These are phyloP conservation scores for Drosophila micromelanica DNA, from an alignment of 1,140 invertebrate genomes.

Conservation along the genomic window DNA sequence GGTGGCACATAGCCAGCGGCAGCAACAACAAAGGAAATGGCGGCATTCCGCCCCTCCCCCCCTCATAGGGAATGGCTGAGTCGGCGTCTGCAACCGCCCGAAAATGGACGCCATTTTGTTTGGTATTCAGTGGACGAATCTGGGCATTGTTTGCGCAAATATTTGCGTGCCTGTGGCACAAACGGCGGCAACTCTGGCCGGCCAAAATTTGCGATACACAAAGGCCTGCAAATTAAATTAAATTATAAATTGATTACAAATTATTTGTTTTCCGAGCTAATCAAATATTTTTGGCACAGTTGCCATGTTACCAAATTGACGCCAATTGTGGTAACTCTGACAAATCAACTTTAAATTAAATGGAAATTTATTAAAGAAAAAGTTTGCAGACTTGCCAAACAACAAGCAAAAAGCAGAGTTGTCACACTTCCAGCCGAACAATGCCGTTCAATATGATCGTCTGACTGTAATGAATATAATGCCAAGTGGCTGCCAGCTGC, in stretches of 20 bases:
- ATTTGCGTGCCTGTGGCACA: slow-evolving; percentile 46
- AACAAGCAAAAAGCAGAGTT: neutral
- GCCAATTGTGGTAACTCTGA: neutral
- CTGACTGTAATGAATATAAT: neutral
- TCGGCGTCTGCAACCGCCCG: neutral
- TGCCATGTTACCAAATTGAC: neutral
- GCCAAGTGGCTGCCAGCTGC: slow-evolving; percentile 6
- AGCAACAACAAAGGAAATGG: slow-evolving; percentile 23
- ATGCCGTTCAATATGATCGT: neutral
- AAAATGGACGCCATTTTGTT: slow-evolving; percentile 42
- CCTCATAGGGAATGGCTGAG: neutral
- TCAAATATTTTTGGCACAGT: neutral
- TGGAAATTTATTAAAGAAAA: no score
- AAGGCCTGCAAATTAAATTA: neutral
- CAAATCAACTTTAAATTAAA: neutral
- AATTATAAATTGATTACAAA: slow-evolving; percentile 1
- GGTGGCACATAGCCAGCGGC: slow-evolving; percentile 68
- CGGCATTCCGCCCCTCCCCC: neutral
- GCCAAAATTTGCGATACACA: neutral
- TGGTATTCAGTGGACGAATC: slow-evolving; percentile 24
- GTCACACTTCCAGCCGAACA: neutral
- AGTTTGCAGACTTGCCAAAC: slow-evolving; percentile 2
- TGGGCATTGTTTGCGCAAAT: slow-evolving; percentile 38
- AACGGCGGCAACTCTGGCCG: slow-evolving; percentile 2
- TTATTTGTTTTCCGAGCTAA: neutral